Evolutionary conservation across 2,888 invertebrate genomes (phyloP).

Genomic region (Meghimatium bilineatum): DNA sequence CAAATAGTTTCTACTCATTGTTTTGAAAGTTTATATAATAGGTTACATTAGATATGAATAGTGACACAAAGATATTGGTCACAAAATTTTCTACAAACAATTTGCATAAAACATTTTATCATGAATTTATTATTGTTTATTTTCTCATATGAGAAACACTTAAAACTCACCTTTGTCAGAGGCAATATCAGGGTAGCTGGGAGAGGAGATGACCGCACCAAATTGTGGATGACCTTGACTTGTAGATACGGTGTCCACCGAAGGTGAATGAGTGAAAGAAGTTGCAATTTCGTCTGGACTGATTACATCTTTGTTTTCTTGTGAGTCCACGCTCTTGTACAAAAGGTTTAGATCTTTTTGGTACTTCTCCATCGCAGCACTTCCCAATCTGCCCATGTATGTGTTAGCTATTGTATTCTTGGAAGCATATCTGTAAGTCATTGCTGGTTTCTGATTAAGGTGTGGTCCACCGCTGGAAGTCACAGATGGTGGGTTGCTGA

Average conservation of each 20-base stretch:
- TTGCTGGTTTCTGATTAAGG: conserved; percentile 50
- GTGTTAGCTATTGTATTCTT: conserved; percentile 73
- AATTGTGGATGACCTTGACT: conserved; percentile 56
- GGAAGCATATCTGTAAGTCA: conserved; percentile 53
- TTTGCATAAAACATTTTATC: no score
- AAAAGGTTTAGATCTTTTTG: conserved; percentile 69
- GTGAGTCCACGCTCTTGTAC: conserved; percentile 59
- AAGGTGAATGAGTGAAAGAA: not conserved
- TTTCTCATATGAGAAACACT: no score
- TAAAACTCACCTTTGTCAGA: conserved; percentile 70
- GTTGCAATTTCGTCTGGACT: conserved; percentile 1
- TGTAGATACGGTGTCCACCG: not conserved
- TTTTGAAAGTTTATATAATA: no score
- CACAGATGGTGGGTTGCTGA: not conserved
- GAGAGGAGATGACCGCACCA: conserved; percentile 60
- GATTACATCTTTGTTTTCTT: not conserved
- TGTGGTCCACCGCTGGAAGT: conserved; percentile 35
- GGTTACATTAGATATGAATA: no score
- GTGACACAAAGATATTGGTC: no score
- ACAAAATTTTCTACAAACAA: no score
- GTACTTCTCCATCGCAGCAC: conserved; percentile 70
- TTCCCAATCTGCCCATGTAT: conserved; percentile 71
- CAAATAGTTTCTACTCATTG: no score
- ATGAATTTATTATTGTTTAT: no score
- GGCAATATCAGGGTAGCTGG: conserved; percentile 68